A percentile compares a stretch with the other conserved stretches of the same genome.
Evolutionary conservation across 2,113 vertebrate genomes (phyloP).

Genomic region (Pelusios castaneus): DNA sequence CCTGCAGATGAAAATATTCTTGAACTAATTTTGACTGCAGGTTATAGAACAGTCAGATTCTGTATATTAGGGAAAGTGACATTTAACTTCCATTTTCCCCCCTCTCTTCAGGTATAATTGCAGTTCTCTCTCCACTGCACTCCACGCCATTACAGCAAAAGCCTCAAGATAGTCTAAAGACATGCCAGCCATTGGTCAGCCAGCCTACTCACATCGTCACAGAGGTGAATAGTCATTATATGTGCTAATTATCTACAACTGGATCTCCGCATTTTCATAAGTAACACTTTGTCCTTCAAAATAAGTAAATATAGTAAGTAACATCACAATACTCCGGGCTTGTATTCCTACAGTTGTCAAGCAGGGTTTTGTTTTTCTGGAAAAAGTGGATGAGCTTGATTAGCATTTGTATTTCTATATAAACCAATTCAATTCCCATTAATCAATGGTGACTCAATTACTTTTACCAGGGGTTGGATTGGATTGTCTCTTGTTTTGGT

Average conservation of each 20-base stretch:
- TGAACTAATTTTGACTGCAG: not conserved
- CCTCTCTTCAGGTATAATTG: conserved; percentile 63
- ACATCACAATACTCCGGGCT: not conserved
- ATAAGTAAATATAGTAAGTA: not conserved
- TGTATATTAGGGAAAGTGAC: not conserved
- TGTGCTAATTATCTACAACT: not conserved
- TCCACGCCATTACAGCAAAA: conserved; percentile 43
- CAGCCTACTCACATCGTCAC: not conserved
- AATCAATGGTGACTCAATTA: not conserved
- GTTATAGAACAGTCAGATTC: not conserved
- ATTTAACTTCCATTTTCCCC: not conserved
- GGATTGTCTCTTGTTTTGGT: too few relatives aligned
- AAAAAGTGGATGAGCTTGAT: not conserved
- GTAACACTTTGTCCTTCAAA: not conserved
- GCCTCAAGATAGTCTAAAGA: not conserved
- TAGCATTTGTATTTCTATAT: not conserved
- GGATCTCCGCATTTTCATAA: not conserved
- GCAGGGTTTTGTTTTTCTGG: not conserved
- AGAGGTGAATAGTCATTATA: conserved; percentile 47
- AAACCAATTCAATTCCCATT: not conserved
- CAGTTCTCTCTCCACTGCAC: conserved; percentile 70
- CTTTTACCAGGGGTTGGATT: not conserved
- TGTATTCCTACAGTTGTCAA: not conserved
- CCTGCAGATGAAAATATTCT: not conserved
- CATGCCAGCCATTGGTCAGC: not conserved